Evolutionary conservation across 2,888 invertebrate genomes (phyloP).

Genomic region (Teleogryllus oceanicus): DNA sequence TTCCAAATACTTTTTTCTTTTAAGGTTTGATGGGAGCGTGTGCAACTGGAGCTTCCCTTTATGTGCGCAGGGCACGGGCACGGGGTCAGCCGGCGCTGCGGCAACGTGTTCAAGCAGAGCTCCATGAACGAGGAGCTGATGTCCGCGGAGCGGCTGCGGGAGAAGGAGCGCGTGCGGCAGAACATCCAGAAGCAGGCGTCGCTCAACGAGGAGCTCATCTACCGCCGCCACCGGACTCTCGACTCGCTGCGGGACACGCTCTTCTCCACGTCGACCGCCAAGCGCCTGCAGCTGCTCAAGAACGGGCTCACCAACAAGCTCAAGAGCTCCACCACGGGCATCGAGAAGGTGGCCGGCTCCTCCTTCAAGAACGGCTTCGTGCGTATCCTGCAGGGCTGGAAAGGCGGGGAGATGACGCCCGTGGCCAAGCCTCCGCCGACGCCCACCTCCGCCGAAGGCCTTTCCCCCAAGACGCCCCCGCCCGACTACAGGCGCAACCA

Average conservation of each 20-base stretch:
- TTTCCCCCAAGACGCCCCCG: constrained; percentile 33
- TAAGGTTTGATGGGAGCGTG: too few relatives aligned
- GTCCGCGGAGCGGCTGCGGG: constrained; percentile 78
- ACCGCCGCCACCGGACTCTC: constrained; percentile 58
- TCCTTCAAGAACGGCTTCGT: constrained; percentile 73
- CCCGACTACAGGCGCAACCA: constrained; percentile 31
- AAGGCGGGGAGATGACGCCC: constrained; percentile 52
- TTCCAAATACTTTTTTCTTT: too few relatives aligned
- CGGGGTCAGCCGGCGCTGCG: constrained; percentile 44
- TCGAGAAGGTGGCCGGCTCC: constrained; percentile 71
- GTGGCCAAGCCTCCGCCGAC: constrained; percentile 31
- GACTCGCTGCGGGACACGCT: constrained; percentile 70
- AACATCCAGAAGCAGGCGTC: constrained; percentile 88
- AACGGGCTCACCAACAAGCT: constrained; percentile 78
- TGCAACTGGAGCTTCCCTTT: too few relatives aligned
- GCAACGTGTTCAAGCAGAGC: constrained; percentile 72
- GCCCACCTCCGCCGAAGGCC: constrained; percentile 29
- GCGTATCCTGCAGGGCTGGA: constrained; percentile 80
- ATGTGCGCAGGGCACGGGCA: constrained; percentile 23
- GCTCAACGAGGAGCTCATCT: constrained; percentile 80
- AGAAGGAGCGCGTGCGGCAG: constrained; percentile 75
- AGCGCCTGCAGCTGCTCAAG: constrained; percentile 71
- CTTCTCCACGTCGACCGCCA: constrained; percentile 69
- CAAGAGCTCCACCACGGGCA: constrained; percentile 76
- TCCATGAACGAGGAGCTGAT: constrained; percentile 86